Evolutionary conservation across 1,140 invertebrate genomes (phyloP).

Genomic region (Psix sp.): DNA sequence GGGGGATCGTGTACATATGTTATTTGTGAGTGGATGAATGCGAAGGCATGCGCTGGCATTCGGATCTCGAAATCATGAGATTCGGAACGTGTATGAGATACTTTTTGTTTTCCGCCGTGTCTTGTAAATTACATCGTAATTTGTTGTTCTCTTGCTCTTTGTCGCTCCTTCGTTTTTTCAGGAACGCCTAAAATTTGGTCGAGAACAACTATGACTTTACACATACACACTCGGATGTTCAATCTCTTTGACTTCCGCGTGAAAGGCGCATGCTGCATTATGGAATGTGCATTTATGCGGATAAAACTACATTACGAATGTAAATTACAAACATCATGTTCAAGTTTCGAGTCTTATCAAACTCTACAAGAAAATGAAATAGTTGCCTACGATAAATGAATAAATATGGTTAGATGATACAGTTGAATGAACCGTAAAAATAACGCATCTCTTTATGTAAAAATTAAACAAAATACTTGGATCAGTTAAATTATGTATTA

Average conservation of each 20-base stretch:
- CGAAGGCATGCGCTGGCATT: slow-evolving; percentile 71
- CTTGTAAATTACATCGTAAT: slow-evolving; percentile 74
- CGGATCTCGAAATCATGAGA: slow-evolving; percentile 65
- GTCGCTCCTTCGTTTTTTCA: no score
- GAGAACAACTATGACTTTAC: neutral
- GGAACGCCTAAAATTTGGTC: slow-evolving; percentile 24
- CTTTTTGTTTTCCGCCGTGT: slow-evolving; percentile 65
- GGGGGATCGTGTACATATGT: slow-evolving; percentile 76
- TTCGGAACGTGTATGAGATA: slow-evolving; percentile 71
- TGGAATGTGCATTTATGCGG: no score
- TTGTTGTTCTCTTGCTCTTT: slow-evolving; percentile 24
- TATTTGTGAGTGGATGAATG: slow-evolving; percentile 75
- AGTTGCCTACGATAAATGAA: slow-evolving; percentile 75
- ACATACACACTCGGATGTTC: slow-evolving; percentile 5
- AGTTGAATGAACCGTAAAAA: slow-evolving; percentile 74
- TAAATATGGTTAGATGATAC: slow-evolving; percentile 71
- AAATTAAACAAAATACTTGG: slow-evolving; percentile 73
- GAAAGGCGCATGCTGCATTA: no score
- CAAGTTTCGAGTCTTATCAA: slow-evolving; percentile 75
- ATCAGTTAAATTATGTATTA: slow-evolving; percentile 77
- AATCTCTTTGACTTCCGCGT: no score
- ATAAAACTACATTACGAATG: slow-evolving; percentile 65
- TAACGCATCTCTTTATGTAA: slow-evolving; percentile 75
- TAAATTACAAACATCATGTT: slow-evolving; percentile 74
- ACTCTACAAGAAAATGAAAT: slow-evolving; percentile 71